These are phyloP conservation scores for Emydoidea blandingii DNA, from an alignment of 2,797 vertebrate genomes.

Conservation along the genomic window DNA sequence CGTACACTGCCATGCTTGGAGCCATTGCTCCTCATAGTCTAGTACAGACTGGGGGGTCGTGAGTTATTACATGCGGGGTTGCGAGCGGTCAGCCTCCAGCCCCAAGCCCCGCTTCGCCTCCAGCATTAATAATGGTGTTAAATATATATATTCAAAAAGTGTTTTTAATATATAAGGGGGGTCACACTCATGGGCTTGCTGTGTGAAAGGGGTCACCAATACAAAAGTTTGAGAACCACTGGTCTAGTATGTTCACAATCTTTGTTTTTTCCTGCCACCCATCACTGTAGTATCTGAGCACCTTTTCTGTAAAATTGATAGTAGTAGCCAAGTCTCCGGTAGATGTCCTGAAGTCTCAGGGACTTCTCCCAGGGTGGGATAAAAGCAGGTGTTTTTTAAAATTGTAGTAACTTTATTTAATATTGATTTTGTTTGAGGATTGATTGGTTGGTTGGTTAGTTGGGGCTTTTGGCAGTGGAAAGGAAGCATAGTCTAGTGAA, in stretches of 20 bases:
- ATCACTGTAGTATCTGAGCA: neutral
- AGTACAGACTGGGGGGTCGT: too few species aligned
- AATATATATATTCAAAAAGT: too few species aligned
- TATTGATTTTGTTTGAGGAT: neutral
- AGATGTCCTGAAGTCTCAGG: neutral
- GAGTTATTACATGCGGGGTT: too few species aligned
- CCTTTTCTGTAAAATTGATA: neutral
- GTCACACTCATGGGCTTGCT: too few species aligned
- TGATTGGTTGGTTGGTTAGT: neutral
- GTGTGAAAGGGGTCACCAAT: too few species aligned
- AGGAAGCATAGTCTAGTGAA: neutral
- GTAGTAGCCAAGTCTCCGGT: neutral
- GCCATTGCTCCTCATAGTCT: neutral
- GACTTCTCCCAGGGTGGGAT: neutral
- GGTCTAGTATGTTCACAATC: neutral
- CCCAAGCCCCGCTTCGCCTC: too few species aligned
- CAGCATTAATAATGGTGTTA: too few species aligned
- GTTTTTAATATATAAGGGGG: too few species aligned
- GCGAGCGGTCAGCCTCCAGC: too few species aligned
- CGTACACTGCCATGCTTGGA: neutral
- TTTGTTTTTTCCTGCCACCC: neutral
- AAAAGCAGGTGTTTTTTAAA: neutral
- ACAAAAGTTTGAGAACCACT: too few species aligned
- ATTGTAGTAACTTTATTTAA: neutral
- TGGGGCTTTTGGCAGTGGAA: neutral